Conservation (phyloP, 2,797 vertebrate genomes). For the Sebastes iracundus region DNA sequence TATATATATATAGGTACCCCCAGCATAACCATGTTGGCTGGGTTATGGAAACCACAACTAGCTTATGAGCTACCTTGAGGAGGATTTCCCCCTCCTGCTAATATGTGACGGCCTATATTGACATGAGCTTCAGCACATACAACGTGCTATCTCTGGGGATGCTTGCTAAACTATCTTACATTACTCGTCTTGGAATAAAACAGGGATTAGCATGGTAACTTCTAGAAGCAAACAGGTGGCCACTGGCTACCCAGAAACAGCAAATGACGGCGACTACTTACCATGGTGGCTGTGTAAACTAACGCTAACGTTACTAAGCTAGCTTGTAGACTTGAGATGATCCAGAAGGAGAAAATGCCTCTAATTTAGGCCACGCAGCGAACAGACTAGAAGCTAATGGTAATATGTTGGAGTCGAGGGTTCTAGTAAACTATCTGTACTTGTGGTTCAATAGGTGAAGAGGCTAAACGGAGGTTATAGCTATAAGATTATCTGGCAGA, state of each 20-base stretch:
- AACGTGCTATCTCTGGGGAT: background rate
- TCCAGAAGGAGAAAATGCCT: constrained; percentile 16
- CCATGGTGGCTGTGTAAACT: constrained; percentile 74
- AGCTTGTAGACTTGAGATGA: constrained; percentile 28
- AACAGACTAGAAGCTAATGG: background rate
- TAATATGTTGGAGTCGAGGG: background rate
- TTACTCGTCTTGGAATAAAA: background rate
- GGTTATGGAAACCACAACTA: constrained; percentile 20
- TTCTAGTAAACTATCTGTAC: background rate
- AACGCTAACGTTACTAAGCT: constrained; percentile 42
- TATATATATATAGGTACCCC: too few relatives aligned
- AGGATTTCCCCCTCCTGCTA: constrained; percentile 48
- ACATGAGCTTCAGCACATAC: constrained; percentile 7
- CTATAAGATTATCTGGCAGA: constrained; percentile 60
- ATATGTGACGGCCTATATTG: constrained; percentile 41
- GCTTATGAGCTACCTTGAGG: constrained; percentile 42
- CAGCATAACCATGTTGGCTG: too few relatives aligned
- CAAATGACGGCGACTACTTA: constrained; percentile 54
- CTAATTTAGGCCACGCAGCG: constrained; percentile 16
- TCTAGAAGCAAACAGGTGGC: constrained; percentile 20
- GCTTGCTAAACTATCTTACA: background rate
- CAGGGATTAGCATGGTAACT: background rate
- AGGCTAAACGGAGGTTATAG: constrained; percentile 17
- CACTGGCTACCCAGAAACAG: background rate
- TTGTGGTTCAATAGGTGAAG: background rate